Evolutionary conservation across 2,113 vertebrate genomes (phyloP).

Genomic region (Tyto alba): DNA sequence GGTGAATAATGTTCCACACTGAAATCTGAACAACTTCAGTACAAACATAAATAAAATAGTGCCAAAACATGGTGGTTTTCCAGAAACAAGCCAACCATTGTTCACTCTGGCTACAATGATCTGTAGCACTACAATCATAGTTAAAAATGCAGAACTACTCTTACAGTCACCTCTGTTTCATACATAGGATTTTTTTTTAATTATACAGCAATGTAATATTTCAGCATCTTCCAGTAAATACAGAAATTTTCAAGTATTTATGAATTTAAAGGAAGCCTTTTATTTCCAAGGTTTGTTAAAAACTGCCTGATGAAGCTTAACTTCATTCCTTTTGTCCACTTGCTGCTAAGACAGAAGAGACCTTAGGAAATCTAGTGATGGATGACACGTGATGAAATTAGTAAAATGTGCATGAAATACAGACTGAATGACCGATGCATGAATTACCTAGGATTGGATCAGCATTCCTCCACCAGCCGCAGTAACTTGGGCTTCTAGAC

Average conservation of each 20-base stretch:
- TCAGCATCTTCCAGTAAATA: background rate
- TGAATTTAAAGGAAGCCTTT: background rate
- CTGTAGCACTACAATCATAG: background rate
- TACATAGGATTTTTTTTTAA: accelerated
- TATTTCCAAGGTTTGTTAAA: background rate
- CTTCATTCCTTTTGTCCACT: background rate
- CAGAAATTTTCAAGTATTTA: background rate
- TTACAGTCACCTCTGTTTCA: background rate
- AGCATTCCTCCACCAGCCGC: background rate
- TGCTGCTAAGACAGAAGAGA: background rate
- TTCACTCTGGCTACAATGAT: background rate
- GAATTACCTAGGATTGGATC: background rate
- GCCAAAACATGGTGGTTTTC: background rate
- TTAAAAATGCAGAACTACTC: background rate
- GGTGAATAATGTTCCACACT: background rate
- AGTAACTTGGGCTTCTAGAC: background rate
- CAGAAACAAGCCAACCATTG: background rate
- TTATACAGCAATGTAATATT: background rate
- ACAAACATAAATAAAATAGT: background rate
- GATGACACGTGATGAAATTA: background rate
- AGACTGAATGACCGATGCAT: background rate
- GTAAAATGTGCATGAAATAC: background rate
- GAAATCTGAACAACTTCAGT: background rate
- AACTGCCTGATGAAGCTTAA: background rate
- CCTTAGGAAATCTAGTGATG: background rate